Evolutionary conservation across 2,113 vertebrate genomes (phyloP).

Genomic region (Amblyopsis rosae): DNA sequence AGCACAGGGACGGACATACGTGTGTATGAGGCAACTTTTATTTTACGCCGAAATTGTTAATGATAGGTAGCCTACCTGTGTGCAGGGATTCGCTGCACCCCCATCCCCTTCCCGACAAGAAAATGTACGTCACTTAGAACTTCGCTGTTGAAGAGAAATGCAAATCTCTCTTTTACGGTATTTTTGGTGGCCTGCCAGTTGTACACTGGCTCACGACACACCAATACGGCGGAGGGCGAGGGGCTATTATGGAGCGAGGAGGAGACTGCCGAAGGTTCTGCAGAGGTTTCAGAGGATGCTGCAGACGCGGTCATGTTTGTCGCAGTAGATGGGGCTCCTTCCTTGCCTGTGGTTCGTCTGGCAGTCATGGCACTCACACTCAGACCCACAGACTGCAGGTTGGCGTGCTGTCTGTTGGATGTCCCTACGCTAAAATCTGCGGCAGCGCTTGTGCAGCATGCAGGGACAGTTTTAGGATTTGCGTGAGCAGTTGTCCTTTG

Average conservation of each 20-base stretch:
- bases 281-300: slow-evolving; percentile 63
- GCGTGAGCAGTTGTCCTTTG: slow-evolving; percentile 67
- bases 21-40: too few species aligned
- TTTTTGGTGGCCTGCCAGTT: slow-evolving; percentile 96
- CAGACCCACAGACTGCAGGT: slow-evolving; percentile 44
- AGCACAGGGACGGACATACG: too few species aligned
- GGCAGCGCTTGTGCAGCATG: slow-evolving; percentile 68
- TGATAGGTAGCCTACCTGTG: slow-evolving; percentile 80
- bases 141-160: slow-evolving; percentile 95
- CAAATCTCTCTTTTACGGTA: slow-evolving; percentile 91
- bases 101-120: slow-evolving; percentile 92
- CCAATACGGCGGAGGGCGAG: slow-evolving; percentile 77
- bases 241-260: slow-evolving; percentile 61
- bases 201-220: slow-evolving; percentile 88
- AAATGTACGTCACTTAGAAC: slow-evolving; percentile 97
- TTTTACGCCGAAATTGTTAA: too few species aligned
- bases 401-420: slow-evolving; percentile 39
- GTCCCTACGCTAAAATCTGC: slow-evolving; percentile 71
- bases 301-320: slow-evolving; percentile 71
- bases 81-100: slow-evolving; percentile 91
- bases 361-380: slow-evolving; percentile 47
- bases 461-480: slow-evolving; percentile 78
- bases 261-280: slow-evolving; percentile 55
- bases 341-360: slow-evolving; percentile 33
- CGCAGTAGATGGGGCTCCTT: slow-evolving; percentile 67